These are phyloP conservation scores for Bufotes viridis DNA, from an alignment of 2,797 vertebrate species.

Conservation along the genomic window DNA sequence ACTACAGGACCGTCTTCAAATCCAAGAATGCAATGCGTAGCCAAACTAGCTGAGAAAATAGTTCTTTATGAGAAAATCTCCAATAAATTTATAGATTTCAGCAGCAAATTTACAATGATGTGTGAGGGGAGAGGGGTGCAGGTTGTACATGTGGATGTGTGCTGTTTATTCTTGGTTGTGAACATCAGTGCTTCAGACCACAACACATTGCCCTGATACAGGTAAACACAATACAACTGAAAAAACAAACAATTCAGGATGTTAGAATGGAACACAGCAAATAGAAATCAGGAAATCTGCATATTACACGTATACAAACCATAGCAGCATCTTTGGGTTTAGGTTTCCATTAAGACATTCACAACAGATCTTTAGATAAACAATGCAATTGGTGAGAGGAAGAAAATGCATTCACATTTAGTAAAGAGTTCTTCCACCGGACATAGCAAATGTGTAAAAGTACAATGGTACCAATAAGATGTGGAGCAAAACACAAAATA, in stretches of 20 bases:
- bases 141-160: constrained; percentile 35
- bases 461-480: constrained; percentile 70
- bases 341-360: constrained; percentile 73
- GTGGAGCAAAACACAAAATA: constrained; percentile 12
- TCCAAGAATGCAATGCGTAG: constrained; percentile 23
- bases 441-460: constrained; percentile 62
- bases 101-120: constrained; percentile 51
- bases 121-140: constrained; percentile 24
- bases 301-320: constrained; percentile 64
- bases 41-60: constrained; percentile 54
- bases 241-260: constrained; percentile 61
- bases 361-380: constrained; percentile 68
- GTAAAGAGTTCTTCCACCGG: constrained; percentile 67
- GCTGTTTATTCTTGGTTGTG: constrained; percentile 17
- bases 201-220: constrained; percentile 63
- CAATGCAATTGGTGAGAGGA: constrained; percentile 58
- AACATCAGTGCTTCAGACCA: constrained; percentile 65
- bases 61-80: constrained; percentile 47
- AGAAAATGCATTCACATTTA: constrained; percentile 67
- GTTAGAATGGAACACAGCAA: constrained; percentile 60
- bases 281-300: constrained; percentile 63
- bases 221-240: constrained; percentile 59
- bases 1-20: constrained; percentile 10
- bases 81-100: constrained; percentile 52
- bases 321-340: constrained; percentile 81